These are phyloP conservation scores for Plebejus argus DNA, from an alignment of 2,888 invertebrate species.

Conservation along the genomic window DNA sequence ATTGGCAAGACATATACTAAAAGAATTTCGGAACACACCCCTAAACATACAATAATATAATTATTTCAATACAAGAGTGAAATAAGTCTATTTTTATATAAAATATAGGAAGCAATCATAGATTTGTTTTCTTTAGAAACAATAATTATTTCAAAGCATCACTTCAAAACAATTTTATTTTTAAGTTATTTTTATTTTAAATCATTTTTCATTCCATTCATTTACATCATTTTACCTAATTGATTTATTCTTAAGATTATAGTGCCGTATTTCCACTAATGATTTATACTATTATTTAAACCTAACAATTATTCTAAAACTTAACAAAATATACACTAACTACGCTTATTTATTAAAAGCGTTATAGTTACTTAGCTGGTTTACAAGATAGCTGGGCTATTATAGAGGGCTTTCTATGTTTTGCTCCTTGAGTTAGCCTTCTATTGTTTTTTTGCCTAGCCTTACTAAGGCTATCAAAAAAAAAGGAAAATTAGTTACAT, in stretches of 20 bases:
- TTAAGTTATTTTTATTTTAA: constrained; percentile 46
- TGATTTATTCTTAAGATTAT: background rate
- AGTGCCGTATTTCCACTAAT: constrained; percentile 34
- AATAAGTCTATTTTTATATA: constrained; percentile 36
- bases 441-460: constrained; percentile 57
- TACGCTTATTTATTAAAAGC: constrained; percentile 60
- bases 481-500: constrained; percentile 29
- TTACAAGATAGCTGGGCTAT: constrained; percentile 35
- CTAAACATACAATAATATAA: background rate
- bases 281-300: constrained; percentile 32
- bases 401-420: constrained; percentile 37
- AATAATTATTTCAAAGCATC: constrained; percentile 63
- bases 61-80: background rate
- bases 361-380: constrained; percentile 47
- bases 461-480: constrained; percentile 23
- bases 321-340: constrained; percentile 53
- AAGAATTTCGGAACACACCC: background rate
- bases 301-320: constrained; percentile 28
- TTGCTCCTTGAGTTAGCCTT: constrained; percentile 46
- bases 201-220: constrained; percentile 53
- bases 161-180: constrained; percentile 57
- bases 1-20: too few relatives aligned
- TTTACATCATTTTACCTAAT: constrained; percentile 42
- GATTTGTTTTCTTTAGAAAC: constrained; percentile 49
- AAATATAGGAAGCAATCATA: constrained; percentile 49